Evolutionary conservation across 2,113 vertebrate species (phyloP).

Genomic region (Hypocryptadius cinnamomeus): DNA sequence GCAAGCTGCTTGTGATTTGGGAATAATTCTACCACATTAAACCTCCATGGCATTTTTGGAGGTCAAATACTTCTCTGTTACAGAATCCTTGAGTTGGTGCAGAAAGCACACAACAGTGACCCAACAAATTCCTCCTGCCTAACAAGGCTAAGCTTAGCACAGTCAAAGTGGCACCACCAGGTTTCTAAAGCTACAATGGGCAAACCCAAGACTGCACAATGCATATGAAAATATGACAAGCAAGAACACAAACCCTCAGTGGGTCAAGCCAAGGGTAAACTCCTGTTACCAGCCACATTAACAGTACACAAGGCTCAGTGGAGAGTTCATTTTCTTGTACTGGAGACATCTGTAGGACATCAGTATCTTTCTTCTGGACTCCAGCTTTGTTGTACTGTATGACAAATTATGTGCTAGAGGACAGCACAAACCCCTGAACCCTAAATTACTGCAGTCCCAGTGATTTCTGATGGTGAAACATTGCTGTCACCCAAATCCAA

Average conservation of each 20-base stretch:
- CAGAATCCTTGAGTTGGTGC: background rate
- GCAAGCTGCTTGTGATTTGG: background rate
- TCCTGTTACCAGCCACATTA: background rate
- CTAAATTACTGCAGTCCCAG: background rate
- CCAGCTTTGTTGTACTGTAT: background rate
- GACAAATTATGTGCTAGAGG: background rate
- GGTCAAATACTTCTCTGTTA: background rate
- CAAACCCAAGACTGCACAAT: background rate
- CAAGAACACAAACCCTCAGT: background rate
- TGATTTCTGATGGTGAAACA: background rate
- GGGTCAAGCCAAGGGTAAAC: background rate
- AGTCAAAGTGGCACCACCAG: background rate
- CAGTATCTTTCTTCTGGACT: background rate
- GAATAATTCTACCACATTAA: background rate
- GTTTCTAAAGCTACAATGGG: background rate
- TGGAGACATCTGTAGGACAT: background rate
- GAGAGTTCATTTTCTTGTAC: background rate
- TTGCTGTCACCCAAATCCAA: background rate
- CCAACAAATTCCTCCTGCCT: background rate
- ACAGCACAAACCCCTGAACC: background rate
- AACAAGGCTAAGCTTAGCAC: background rate
- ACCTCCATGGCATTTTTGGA: background rate
- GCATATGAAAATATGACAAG: background rate
- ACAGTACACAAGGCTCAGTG: rapidly evolving
- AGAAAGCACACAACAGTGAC: background rate